Evolutionary conservation across 2,797 vertebrate genomes (phyloP), one percentile per base, ranked within the genome.

Genomic region (Tadarida brasiliensis): DNA sequence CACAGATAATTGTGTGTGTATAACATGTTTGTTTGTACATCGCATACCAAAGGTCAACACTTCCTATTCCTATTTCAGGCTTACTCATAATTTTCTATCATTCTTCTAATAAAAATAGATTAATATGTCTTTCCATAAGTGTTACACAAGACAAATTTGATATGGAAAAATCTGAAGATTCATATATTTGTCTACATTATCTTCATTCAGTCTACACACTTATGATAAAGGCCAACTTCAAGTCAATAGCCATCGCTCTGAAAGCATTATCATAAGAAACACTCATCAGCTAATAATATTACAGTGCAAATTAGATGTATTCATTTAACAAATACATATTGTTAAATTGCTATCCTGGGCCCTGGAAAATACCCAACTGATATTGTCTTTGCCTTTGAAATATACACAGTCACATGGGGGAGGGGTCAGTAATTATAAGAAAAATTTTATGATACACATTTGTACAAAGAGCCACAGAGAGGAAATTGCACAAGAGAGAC

Each of bases 271-370:
- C 20, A 81, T 56, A 44, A 56, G 10, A 8, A 71, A 78, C 20
- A 35, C 17, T 93, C 44, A 90, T 86, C 30, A 61, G 24, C 33
- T 76, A 91, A 81, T 94, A 90, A 39, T 6, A 59, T 85, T 35
- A 80, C 20, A 87, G 28, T 0, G 30, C 20, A 73, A 84, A 85
- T 63, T 90, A 81, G 12, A 1, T 82, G 33, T 63, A n/a, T 68
- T 94, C 11, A 83, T 80, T 94, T 84, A 90, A 81, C 59, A 89
- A 51, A 87, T 51, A 22, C 44, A 11, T 33, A 30, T 71, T 74
- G 11, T 57, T 93, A 93, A 95, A 89, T 30, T 87, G 49, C 26
- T 51, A 33, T 22, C 51, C 3, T 51, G 44, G 51, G 56, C 57
- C 5, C 15, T 51, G 47, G 44, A 61, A 51, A 9, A 93, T 87